Evolutionary conservation across 1,140 invertebrate species (phyloP).

Genomic region (Drosophila setifemur): DNA sequence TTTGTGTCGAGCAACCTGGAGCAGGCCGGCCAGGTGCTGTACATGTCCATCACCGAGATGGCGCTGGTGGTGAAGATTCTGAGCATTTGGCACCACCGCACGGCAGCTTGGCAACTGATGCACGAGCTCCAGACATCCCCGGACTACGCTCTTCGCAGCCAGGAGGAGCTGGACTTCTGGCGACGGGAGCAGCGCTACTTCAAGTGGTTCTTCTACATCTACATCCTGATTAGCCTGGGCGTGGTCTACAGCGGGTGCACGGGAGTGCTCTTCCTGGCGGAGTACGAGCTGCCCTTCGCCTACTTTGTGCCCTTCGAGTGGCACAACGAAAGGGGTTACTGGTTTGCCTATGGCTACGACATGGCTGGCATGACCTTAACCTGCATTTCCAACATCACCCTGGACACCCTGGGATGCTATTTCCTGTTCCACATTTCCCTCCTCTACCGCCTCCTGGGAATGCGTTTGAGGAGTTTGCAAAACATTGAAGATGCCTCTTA

Average conservation of each 20-base stretch:
- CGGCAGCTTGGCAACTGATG: conserved; percentile 44
- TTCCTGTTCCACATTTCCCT: conserved; percentile 67
- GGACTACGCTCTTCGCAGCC: conserved; percentile 17
- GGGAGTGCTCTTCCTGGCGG: conserved; percentile 48
- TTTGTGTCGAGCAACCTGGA: conserved; percentile 56
- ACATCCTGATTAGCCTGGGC: conserved; percentile 43
- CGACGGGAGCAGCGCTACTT: conserved; percentile 43
- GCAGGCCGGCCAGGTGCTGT: conserved; percentile 63
- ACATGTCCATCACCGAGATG: conserved; percentile 71
- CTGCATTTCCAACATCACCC: conserved; percentile 54
- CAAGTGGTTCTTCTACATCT: conserved; percentile 46
- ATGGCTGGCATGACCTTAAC: conserved; percentile 60
- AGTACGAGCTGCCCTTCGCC: conserved; percentile 61
- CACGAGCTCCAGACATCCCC: conserved; percentile 21
- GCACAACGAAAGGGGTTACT: conserved; percentile 40
- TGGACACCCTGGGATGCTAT: conserved; percentile 69
- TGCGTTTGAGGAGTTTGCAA: conserved; percentile 35
- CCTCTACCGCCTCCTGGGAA: conserved; percentile 54
- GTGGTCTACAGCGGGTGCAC: conserved; percentile 53
- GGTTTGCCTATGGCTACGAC: conserved; percentile 62
- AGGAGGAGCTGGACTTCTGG: conserved; percentile 41
- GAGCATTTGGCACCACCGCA: conserved; percentile 57
- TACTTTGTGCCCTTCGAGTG: conserved; percentile 73
- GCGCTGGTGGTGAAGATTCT: conserved; percentile 63
- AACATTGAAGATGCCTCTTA: not conserved